These are phyloP conservation scores for Axea sp. DNA, from an alignment of 2,888 invertebrate genomes.

Conservation along the genomic window DNA sequence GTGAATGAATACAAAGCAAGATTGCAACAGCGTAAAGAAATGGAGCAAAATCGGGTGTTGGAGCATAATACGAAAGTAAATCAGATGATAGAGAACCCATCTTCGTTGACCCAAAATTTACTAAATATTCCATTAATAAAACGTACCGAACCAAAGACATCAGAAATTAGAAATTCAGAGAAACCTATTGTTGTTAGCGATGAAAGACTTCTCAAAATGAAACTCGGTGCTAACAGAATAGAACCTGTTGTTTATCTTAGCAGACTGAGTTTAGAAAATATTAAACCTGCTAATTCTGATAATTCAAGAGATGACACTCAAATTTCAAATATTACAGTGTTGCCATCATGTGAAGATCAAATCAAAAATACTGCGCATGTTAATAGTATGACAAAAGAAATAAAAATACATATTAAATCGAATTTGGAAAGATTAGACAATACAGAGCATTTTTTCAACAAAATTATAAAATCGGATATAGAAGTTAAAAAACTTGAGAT, in stretches of 20 bases:
- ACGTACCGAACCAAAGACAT: conserved; percentile 17
- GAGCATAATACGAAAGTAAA: conserved; percentile 51
- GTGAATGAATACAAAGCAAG: conserved; percentile 74
- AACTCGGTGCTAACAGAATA: conserved; percentile 16
- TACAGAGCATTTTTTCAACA: too few species aligned
- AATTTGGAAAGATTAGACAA: background rate
- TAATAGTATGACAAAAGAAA: conserved; percentile 2
- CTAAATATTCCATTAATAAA: conserved; percentile 65
- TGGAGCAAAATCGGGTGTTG: conserved; percentile 50
- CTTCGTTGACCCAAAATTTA: conserved; percentile 65
- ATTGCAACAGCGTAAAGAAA: conserved; percentile 65
- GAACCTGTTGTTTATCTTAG: conserved; percentile 44
- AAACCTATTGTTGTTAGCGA: background rate
- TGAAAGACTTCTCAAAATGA: conserved; percentile 30
- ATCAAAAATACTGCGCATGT: background rate
- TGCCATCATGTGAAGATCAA: background rate
- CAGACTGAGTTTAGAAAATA: conserved; percentile 3
- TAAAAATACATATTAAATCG: background rate
- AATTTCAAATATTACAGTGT: too few species aligned
- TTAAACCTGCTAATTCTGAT: background rate
- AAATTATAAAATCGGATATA: background rate
- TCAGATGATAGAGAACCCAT: conserved; percentile 62
- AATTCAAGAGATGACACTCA: background rate
- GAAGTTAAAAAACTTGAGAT: background rate
- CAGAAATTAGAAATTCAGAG: background rate